A percentile compares a stretch with the other conserved stretches of the same genome.
These are phyloP conservation scores for Piezodorus guildinii DNA, from an alignment of 1,140 invertebrate genomes.

Conservation along the genomic window DNA sequence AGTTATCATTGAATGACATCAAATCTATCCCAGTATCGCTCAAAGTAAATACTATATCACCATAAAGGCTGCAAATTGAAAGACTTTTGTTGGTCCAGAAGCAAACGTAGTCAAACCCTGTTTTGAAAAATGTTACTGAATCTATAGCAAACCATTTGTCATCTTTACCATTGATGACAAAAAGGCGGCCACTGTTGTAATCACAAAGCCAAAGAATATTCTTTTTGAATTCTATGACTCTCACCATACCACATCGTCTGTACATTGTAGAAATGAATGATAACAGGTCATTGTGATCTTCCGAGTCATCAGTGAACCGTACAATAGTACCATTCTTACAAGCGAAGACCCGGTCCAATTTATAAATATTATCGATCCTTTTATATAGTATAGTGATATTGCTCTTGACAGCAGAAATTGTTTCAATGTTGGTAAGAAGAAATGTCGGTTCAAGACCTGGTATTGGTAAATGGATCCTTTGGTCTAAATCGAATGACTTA, in stretches of 20 bases:
- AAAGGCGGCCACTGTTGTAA: background rate
- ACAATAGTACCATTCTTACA: background rate
- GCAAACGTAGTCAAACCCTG: background rate
- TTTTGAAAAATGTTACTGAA: background rate
- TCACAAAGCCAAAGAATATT: background rate
- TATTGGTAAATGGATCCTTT: background rate
- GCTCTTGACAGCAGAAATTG: background rate
- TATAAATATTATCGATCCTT: background rate
- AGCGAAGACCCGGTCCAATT: background rate
- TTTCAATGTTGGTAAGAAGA: background rate
- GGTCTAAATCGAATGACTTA: background rate
- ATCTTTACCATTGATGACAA: background rate
- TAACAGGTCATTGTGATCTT: background rate
- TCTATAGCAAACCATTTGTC: background rate
- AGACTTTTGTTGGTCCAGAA: background rate
- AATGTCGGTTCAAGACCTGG: slow-evolving; percentile 8
- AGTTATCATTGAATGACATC: background rate
- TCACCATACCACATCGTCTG: background rate
- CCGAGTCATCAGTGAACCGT: background rate
- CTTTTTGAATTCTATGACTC: background rate
- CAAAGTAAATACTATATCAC: background rate
- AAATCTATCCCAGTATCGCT: background rate
- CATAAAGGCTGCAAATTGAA: background rate
- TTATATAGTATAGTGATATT: background rate
- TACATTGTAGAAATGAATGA: background rate